Evolutionary conservation across 2,113 vertebrate species (phyloP).

Genomic region (Fukomys damarensis): DNA sequence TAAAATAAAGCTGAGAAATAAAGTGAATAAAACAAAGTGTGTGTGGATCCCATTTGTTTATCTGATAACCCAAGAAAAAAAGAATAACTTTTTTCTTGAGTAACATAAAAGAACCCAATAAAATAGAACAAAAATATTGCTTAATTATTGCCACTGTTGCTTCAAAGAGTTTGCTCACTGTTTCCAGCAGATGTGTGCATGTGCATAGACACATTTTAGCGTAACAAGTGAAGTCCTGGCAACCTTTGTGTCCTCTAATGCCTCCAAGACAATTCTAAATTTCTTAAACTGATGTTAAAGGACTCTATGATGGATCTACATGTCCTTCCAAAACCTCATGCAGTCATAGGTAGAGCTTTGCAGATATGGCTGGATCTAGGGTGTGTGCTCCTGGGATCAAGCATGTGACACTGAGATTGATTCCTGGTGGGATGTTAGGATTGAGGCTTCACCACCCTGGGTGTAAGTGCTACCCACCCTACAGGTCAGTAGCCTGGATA

Average conservation of each 20-base stretch:
- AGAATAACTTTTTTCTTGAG: not conserved
- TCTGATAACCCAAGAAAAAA: not conserved
- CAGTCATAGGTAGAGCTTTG: not conserved
- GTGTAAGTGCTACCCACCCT: not conserved
- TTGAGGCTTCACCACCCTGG: too few species aligned
- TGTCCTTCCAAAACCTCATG: not conserved
- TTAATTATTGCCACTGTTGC: not conserved
- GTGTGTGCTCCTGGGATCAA: not conserved
- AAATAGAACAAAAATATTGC: not conserved
- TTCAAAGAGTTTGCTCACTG: not conserved
- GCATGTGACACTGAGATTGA: not conserved
- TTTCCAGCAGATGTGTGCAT: not conserved
- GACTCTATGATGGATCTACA: not conserved
- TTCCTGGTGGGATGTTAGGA: not conserved
- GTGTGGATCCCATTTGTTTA: not conserved
- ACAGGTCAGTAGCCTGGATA: not conserved
- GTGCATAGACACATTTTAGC: not conserved
- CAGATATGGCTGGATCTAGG: not conserved
- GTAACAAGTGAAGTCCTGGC: not conserved
- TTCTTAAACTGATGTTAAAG: not conserved
- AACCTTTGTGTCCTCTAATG: not conserved
- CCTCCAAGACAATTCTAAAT: not conserved
- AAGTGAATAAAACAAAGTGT: slow-evolving; percentile 29
- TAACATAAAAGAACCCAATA: not conserved
- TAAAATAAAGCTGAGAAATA: slow-evolving; percentile 58